Conservation (phyloP, 2,113 vertebrate genomes). For the Monopterus albus region DNA sequence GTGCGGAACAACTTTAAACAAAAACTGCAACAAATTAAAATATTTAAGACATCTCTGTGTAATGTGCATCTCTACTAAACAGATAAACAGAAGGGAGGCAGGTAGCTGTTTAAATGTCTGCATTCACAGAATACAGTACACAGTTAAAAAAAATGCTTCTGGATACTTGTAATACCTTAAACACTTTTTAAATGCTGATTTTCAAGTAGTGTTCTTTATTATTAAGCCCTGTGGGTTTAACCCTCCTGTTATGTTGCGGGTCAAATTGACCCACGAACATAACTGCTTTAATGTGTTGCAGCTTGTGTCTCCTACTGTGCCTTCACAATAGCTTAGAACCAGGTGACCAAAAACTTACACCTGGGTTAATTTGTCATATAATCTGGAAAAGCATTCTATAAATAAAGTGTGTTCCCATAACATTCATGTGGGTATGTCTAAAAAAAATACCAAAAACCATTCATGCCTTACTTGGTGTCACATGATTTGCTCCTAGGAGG, state of each 20-base stretch:
- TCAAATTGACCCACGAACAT: too few relatives aligned
- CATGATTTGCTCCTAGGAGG: neutral
- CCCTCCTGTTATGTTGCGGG: too few relatives aligned
- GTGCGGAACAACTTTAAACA: conserved; percentile 62
- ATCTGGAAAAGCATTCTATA: neutral
- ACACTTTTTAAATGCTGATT: conserved; percentile 8
- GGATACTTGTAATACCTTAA: conserved; percentile 17
- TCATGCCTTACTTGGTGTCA: neutral
- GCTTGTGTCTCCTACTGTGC: too few relatives aligned
- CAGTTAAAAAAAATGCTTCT: neutral
- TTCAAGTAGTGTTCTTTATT: conserved; percentile 37
- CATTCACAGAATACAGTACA: conserved; percentile 34
- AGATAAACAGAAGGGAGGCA: neutral
- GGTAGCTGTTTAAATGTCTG: conserved; percentile 14
- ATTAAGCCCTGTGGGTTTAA: conserved; percentile 17
- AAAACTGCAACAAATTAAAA: conserved; percentile 42
- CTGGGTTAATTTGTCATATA: too few relatives aligned
- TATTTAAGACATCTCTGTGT: conserved; percentile 29
- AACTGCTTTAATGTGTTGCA: too few relatives aligned
- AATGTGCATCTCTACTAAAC: conserved; percentile 32
- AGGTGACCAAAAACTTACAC: too few relatives aligned
- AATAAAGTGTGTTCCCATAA: neutral
- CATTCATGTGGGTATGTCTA: too few relatives aligned
- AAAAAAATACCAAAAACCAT: neutral
- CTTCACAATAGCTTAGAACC: too few relatives aligned